These are phyloP conservation scores for Ciconia boyciana DNA, from an alignment of 2,113 vertebrate species.

Conservation along the genomic window DNA sequence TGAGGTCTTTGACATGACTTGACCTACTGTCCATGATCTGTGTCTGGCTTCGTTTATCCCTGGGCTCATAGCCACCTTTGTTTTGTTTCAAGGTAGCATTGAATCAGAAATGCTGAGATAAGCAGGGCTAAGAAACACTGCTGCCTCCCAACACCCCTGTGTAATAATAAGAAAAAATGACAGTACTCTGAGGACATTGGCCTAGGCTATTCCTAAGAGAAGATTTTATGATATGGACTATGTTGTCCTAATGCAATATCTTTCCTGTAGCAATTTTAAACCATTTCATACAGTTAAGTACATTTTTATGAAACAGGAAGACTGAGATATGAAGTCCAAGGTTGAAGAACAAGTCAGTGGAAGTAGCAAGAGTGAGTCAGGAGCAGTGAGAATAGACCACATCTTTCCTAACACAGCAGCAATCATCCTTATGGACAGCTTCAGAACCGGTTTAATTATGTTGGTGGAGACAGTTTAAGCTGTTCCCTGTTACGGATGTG, in stretches of 20 bases:
- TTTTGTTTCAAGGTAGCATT: conserved; percentile 2
- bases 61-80: conserved; percentile 32
- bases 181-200: neutral
- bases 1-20: neutral
- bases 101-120: neutral
- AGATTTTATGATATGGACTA: neutral
- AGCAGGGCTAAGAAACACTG: neutral
- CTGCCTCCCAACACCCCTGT: neutral
- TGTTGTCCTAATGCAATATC: neutral
- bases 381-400: neutral
- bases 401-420: neutral
- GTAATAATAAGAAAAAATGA: neutral
- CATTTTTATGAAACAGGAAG: neutral
- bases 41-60: neutral
- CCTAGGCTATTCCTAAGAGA: neutral
- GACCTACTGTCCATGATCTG: neutral
- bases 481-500: neutral
- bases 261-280: neutral
- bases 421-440: neutral
- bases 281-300: neutral
- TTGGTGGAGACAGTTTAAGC: neutral
- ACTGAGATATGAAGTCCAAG: neutral
- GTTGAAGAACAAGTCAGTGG: neutral
- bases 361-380: neutral
- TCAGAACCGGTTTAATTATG: neutral